A percentile compares a stretch with the other conserved stretches of the same genome.
phyloP scores from a whole-genome alignment of 2,797 vertebrate species.

The Spinus olivaceus region DNA sequence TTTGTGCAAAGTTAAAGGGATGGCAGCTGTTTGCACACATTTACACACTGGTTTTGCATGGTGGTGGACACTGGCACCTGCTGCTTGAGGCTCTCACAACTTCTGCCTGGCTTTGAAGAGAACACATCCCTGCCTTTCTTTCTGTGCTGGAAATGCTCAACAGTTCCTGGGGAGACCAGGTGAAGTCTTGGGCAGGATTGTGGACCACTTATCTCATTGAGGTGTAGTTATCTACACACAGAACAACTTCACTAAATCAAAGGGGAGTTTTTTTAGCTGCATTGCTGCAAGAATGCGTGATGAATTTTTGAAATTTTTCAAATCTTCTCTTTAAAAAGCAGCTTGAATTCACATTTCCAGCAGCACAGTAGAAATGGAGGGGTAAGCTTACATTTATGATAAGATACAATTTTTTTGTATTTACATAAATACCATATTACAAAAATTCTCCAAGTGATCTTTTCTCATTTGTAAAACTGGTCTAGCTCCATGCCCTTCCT shows the following conservation, averaged over 20 bases:
- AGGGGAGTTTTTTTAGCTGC: neutral
- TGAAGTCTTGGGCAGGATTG: neutral
- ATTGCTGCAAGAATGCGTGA: neutral
- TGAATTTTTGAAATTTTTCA: neutral
- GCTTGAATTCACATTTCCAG: neutral
- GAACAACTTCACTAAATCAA: neutral
- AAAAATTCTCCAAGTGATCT: neutral
- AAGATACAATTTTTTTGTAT: no score
- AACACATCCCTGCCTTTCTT: neutral
- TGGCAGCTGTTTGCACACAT: neutral
- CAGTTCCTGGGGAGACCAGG: neutral
- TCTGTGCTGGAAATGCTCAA: neutral
- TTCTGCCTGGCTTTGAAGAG: neutral
- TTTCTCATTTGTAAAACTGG: neutral
- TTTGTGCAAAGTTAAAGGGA: neutral
- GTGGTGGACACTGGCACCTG: neutral
- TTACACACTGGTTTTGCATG: neutral
- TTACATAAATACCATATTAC: neutral
- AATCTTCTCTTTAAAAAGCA: neutral
- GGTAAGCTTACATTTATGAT: neutral
- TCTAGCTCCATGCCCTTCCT: neutral
- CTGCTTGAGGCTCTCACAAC: neutral
- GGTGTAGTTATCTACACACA: rapidly evolving
- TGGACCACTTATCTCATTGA: neutral
- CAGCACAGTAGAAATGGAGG: neutral